phyloP scores from a whole-genome alignment of 2,797 vertebrate genomes.

The Syngnathus rostellatus region DNA sequence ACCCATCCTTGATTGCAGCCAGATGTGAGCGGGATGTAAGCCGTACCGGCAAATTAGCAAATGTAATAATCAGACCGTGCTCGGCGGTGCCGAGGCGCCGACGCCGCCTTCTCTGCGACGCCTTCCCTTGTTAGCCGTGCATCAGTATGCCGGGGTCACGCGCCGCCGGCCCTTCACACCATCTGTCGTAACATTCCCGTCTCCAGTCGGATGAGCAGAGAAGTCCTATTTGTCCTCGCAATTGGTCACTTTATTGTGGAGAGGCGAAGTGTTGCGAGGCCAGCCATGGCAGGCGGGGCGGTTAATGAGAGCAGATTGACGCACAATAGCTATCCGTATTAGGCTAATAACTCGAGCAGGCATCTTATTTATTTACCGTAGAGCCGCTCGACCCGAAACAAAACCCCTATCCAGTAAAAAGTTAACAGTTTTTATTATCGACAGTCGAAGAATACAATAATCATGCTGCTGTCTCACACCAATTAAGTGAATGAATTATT shows the following conservation, averaged over 20 bases:
- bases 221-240: conserved; percentile 42
- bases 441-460: too few relatives aligned
- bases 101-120: conserved; percentile 2
- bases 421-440: too few relatives aligned
- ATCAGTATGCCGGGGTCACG: conserved; percentile 57
- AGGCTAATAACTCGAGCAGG: conserved; percentile 38
- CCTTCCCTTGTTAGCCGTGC: conserved; percentile 13
- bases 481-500: too few relatives aligned
- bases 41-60: conserved; percentile 56
- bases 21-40: conserved; percentile 60
- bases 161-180: conserved; percentile 29
- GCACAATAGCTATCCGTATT: conserved; percentile 52
- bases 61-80: conserved; percentile 53
- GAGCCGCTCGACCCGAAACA: too few relatives aligned
- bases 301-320: conserved; percentile 56
- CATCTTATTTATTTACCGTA: too few relatives aligned
- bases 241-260: conserved; percentile 32
- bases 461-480: too few relatives aligned
- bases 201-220: conserved; percentile 41
- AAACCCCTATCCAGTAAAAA: too few relatives aligned
- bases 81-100: not conserved
- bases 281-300: not conserved
- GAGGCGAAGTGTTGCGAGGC: conserved; percentile 11
- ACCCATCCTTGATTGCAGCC: conserved; percentile 36
- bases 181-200: conserved; percentile 44